These are phyloP conservation scores for Syngnathus floridae DNA, from an alignment of 2,113 vertebrate genomes.

Conservation along the genomic window DNA sequence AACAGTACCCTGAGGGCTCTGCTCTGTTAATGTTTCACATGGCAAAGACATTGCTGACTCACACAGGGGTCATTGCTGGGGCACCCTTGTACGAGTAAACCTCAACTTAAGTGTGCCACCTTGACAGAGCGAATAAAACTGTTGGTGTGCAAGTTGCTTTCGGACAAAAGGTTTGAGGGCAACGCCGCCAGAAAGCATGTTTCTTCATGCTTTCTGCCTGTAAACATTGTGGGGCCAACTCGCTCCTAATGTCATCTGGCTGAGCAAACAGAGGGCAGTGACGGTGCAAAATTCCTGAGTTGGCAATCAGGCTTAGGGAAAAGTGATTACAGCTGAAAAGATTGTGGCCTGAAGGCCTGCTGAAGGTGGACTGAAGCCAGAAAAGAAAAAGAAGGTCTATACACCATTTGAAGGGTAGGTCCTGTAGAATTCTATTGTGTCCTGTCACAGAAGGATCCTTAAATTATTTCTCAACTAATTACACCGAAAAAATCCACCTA, in stretches of 20 bases:
- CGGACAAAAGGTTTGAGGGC: not conserved
- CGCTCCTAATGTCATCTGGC: slow-evolving; percentile 6
- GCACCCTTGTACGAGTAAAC: slow-evolving; percentile 1
- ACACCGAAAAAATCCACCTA: slow-evolving; percentile 13
- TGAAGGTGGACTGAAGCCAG: slow-evolving; percentile 35
- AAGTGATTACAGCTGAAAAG: slow-evolving; percentile 43
- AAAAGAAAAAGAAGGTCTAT: not conserved
- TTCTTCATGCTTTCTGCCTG: slow-evolving; percentile 12
- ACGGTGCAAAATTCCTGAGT: slow-evolving; percentile 49
- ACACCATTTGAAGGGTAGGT: not conserved
- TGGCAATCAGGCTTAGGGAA: slow-evolving; percentile 43
- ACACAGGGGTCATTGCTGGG: slow-evolving; percentile 3
- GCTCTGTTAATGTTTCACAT: slow-evolving; percentile 32
- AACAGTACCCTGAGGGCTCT: not conserved
- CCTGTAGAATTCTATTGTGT: slow-evolving; percentile 37
- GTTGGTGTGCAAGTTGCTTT: not conserved
- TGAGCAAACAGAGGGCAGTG: slow-evolving; percentile 23
- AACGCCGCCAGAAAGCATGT: not conserved
- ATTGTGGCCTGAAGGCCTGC: slow-evolving; percentile 40
- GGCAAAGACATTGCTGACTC: not conserved
- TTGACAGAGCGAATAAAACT: slow-evolving; percentile 1
- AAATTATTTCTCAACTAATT: slow-evolving; percentile 32
- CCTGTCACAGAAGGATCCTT: slow-evolving; percentile 37
- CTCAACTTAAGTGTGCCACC: slow-evolving; percentile 6
- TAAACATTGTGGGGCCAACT: slow-evolving; percentile 1